These are phyloP conservation scores for Callopanchax toddi DNA, from an alignment of 2,113 vertebrate genomes.

Conservation along the genomic window DNA sequence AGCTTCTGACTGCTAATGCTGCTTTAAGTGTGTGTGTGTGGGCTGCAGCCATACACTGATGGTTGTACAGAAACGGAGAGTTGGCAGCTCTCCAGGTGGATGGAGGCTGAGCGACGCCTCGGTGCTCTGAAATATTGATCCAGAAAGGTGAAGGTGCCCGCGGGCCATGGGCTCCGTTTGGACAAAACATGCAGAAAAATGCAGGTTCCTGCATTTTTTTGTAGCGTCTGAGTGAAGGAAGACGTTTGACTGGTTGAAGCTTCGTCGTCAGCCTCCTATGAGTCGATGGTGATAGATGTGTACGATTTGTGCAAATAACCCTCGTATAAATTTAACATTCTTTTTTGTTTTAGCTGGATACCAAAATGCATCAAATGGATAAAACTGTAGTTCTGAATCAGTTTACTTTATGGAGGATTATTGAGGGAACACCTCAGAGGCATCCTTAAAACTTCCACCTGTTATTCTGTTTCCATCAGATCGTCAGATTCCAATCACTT, in stretches of 20 bases:
- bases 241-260: slow-evolving; percentile 9
- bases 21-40: slow-evolving; percentile 50
- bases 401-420: too few relatives aligned
- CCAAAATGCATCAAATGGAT: too few relatives aligned
- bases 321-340: too few relatives aligned
- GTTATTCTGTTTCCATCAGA: too few relatives aligned
- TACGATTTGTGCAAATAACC: slow-evolving; percentile 6
- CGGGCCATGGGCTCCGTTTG: slow-evolving; percentile 53
- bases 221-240: slow-evolving; percentile 18
- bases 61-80: slow-evolving; percentile 42
- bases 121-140: slow-evolving; percentile 74
- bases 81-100: slow-evolving; percentile 74
- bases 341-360: too few relatives aligned
- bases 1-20: slow-evolving; percentile 33
- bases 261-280: slow-evolving; percentile 16
- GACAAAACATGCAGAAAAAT: slow-evolving; percentile 48
- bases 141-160: slow-evolving; percentile 52
- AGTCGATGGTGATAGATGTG: slow-evolving; percentile 11
- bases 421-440: too few relatives aligned
- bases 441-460: too few relatives aligned
- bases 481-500: too few relatives aligned
- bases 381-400: too few relatives aligned
- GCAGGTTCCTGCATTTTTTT: slow-evolving; percentile 31
- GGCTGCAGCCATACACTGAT: slow-evolving; percentile 54
- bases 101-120: slow-evolving; percentile 70